Evolutionary conservation across 2,888 invertebrate species (phyloP).

Genomic region (Candidula unifasciata): DNA sequence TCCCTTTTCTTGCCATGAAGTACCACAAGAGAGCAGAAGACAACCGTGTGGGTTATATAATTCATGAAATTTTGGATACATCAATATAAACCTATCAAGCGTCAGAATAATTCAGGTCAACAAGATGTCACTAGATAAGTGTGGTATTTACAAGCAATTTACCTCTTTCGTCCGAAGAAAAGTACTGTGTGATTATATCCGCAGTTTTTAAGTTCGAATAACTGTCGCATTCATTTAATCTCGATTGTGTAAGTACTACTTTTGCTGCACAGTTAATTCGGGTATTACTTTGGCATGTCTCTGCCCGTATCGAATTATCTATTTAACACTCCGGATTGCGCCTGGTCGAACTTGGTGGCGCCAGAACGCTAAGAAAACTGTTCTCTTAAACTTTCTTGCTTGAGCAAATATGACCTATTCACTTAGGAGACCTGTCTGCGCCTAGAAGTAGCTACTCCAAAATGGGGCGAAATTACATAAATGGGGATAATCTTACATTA

Average conservation of each 20-base stretch:
- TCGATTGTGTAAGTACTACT: background rate
- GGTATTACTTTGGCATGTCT: background rate
- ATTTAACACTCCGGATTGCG: no score
- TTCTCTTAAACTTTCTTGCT: no score
- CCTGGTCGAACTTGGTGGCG: no score
- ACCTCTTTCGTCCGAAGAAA: background rate
- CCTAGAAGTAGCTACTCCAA: no score
- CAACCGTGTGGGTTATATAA: no score
- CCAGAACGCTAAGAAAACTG: no score
- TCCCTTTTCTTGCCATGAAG: no score
- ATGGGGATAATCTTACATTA: background rate
- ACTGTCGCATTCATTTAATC: background rate
- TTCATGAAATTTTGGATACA: background rate
- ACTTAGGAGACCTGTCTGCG: no score
- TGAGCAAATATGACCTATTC: no score
- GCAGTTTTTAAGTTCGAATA: background rate
- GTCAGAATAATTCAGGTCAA: background rate
- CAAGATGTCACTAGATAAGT: background rate
- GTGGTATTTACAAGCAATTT: background rate
- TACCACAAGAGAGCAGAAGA: no score
- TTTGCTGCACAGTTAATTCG: background rate
- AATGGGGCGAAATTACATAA: no score
- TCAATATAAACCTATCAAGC: background rate
- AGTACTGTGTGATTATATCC: background rate
- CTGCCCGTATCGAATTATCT: background rate